Evolutionary conservation across 2,888 invertebrate genomes (phyloP), one percentile per base, ranked within the genome.

Genomic region (Catotricha subobsoleta): DNA sequence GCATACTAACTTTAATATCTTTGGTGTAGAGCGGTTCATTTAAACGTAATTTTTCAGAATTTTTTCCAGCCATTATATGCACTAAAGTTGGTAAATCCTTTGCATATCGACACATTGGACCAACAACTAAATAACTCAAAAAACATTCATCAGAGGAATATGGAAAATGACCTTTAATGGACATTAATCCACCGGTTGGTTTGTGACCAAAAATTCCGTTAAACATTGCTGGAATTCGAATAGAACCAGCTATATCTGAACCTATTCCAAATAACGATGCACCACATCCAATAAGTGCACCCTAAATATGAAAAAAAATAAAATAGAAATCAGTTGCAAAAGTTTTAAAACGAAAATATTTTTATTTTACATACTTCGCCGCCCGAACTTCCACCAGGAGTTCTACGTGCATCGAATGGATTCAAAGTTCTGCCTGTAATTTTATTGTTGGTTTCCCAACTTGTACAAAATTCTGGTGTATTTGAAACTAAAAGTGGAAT

Each of bases 171-270:
- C 76, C 76, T 1, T 59, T 61, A 19, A 68, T 64, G 0, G 77
- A 56, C 5, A 56, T 47, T 8, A 66, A 56, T 71, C 82, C 73
- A 4, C 76, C 68, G 31, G 82, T 77, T 3, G 87, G 80, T 54
- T 88, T 88, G 58, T 88, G 86, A 1, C 88, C 90, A 59, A 81
- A 90, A 28, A 91, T 66, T 1, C 91, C 90, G 61, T 79, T 83
- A 60, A 80, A 87, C 48, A 80, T 71, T n/a, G 80, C 71, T 1
- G 91, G 91, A 54, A 90, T 65, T 20, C 91, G 70, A 49, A 90
- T 84, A 40, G 87, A 87, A 39, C 91, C 91, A 8, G 78, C 86
- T 50, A 90, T 74, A 60, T 91, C 91, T 0, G 87, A 86, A 3
- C 83, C 80, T 48, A 90, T 63, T 44, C 87, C 82, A 51, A 86